These are phyloP conservation scores for Motacilla tschutschensis DNA, from an alignment of 2,113 vertebrate species.

Conservation along the genomic window DNA sequence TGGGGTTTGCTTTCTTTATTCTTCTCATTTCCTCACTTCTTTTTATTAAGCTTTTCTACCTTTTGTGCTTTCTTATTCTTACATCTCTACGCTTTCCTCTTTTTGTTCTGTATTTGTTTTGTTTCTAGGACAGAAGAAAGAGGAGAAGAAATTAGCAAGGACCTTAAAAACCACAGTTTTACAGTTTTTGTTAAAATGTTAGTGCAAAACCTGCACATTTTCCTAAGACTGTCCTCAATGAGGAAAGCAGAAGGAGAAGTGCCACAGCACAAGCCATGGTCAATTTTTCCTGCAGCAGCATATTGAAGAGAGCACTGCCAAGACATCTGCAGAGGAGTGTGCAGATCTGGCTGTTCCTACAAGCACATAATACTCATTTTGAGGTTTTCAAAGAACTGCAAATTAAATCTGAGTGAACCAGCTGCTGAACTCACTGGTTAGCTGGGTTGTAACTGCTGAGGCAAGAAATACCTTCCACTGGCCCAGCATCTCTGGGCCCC, in stretches of 20 bases:
- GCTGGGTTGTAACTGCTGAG: neutral
- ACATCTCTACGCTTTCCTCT: neutral
- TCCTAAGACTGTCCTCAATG: neutral
- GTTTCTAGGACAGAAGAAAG: neutral
- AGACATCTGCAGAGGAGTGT: constrained; percentile 8
- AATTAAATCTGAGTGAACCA: constrained; percentile 5
- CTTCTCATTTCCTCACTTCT: neutral
- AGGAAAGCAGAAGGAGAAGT: neutral
- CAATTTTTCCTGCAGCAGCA: neutral
- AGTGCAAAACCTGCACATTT: neutral
- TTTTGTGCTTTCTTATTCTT: neutral
- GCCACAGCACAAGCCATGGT: neutral
- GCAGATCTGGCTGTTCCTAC: neutral
- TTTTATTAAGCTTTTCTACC: neutral
- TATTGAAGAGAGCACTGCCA: neutral
- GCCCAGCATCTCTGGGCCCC: neutral
- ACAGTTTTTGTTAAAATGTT: neutral
- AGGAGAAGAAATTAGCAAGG: neutral
- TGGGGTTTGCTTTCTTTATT: neutral
- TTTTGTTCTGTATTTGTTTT: neutral
- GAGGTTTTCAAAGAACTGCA: constrained; percentile 17
- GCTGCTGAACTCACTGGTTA: neutral
- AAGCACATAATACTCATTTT: neutral
- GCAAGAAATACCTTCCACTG: neutral
- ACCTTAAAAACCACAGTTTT: neutral